Conservation (phyloP, 2,113 vertebrate genomes). For the Hippocampus barbouri region DNA sequence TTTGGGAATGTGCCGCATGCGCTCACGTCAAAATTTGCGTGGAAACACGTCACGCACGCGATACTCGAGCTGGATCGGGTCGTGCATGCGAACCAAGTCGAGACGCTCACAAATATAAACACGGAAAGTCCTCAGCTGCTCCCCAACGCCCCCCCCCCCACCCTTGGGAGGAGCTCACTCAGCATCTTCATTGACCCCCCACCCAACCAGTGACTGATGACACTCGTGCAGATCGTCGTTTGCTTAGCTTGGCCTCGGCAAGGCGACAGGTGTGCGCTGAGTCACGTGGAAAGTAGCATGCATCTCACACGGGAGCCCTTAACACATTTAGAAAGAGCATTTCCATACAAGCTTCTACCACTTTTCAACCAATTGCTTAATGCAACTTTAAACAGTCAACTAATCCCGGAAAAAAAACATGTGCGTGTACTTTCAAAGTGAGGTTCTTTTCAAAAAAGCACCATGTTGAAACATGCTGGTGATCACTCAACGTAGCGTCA, state of each 20-base stretch:
- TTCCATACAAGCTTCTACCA: slow-evolving; percentile 34
- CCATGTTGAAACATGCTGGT: no score
- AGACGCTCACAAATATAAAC: slow-evolving; percentile 13
- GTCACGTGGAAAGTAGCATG: slow-evolving; percentile 47
- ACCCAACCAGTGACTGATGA: slow-evolving; percentile 8
- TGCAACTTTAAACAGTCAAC: neutral
- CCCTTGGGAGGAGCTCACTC: slow-evolving; percentile 54
- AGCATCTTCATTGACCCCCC: slow-evolving; percentile 49
- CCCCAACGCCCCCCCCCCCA: neutral
- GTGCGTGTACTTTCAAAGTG: neutral
- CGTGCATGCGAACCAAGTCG: slow-evolving; percentile 24
- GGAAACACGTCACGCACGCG: slow-evolving; percentile 55
- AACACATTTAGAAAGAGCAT: slow-evolving; percentile 65
- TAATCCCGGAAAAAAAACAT: neutral
- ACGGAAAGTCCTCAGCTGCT: slow-evolving; percentile 58
- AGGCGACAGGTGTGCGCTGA: slow-evolving; percentile 60
- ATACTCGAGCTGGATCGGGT: slow-evolving; percentile 58
- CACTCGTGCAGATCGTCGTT: slow-evolving; percentile 31
- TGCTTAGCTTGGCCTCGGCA: slow-evolving; percentile 45
- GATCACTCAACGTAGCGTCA: no score
- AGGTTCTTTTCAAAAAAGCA: no score
- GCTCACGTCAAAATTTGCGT: slow-evolving; percentile 44
- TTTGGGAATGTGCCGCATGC: slow-evolving; percentile 55
- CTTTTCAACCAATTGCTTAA: neutral
- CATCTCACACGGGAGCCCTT: slow-evolving; percentile 58